phyloP scores from a whole-genome alignment of 2,797 vertebrate genomes.

The Myotis findleyi region DNA sequence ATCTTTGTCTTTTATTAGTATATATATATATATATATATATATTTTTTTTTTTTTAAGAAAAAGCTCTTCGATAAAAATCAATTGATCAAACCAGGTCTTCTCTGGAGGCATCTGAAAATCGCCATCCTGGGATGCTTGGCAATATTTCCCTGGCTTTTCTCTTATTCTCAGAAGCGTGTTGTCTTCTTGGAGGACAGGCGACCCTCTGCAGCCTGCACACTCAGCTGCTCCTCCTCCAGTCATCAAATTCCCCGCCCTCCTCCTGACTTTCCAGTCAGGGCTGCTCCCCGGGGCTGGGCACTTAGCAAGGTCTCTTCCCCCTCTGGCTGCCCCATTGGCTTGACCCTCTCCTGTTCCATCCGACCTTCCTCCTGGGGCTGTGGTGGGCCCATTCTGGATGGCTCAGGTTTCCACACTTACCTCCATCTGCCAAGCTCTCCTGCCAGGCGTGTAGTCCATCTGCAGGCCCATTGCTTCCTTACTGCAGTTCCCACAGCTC shows the following conservation, averaged over 20 bases:
- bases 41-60: too few relatives aligned
- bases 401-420: slow-evolving; percentile 65
- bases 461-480: slow-evolving; percentile 70
- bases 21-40: too few relatives aligned
- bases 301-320: not conserved
- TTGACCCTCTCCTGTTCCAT: slow-evolving; percentile 70
- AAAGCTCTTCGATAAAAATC: slow-evolving; percentile 69
- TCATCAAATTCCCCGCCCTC: slow-evolving; percentile 73
- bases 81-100: slow-evolving; percentile 77
- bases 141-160: not conserved
- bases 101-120: slow-evolving; percentile 71
- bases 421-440: slow-evolving; percentile 69
- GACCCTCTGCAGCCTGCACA: slow-evolving; percentile 65
- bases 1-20: too few relatives aligned
- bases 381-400: not conserved
- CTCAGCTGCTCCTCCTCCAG: slow-evolving; percentile 68
- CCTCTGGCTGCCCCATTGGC: slow-evolving; percentile 48
- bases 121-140: slow-evolving; percentile 60
- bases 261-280: slow-evolving; percentile 49
- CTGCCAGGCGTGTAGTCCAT: slow-evolving; percentile 70
- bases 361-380: slow-evolving; percentile 71
- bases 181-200: slow-evolving; percentile 72
- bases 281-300: not conserved
- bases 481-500: slow-evolving; percentile 71
- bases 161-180: slow-evolving; percentile 69